These are phyloP conservation scores for Drosophila melanica DNA, from an alignment of 1,140 invertebrate species.

Conservation along the genomic window DNA sequence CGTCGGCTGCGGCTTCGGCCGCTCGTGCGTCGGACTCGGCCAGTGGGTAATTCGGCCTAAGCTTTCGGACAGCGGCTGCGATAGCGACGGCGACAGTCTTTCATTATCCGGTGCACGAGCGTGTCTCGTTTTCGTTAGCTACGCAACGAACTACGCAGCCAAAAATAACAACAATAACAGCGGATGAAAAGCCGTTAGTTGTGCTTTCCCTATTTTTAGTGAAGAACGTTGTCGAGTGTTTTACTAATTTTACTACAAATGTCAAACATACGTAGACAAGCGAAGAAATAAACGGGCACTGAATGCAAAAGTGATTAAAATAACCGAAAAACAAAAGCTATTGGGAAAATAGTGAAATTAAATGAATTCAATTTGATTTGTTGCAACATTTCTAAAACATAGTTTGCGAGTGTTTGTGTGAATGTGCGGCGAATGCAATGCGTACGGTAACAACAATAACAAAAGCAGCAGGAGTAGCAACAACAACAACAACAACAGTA, in stretches of 20 bases:
- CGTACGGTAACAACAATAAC: constrained; percentile 8
- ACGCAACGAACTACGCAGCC: constrained; percentile 42
- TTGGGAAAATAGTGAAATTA: neutral
- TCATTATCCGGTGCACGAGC: constrained; percentile 73
- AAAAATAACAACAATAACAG: constrained; percentile 36
- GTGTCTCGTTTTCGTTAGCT: constrained; percentile 63
- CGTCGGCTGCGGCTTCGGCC: constrained; percentile 16
- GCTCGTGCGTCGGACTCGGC: constrained; percentile 18
- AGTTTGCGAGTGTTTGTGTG: neutral
- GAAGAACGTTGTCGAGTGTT: constrained; percentile 41
- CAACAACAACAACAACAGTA: constrained; percentile 30
- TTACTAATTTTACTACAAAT: constrained; percentile 47
- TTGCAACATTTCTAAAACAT: constrained; percentile 1
- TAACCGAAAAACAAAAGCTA: neutral
- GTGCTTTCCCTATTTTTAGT: constrained; percentile 40
- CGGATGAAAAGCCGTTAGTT: constrained; percentile 37
- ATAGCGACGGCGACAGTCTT: constrained; percentile 57
- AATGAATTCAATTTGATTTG: constrained; percentile 12
- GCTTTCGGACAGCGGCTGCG: constrained; percentile 31
- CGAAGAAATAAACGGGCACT: constrained; percentile 1
- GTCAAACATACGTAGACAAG: constrained; percentile 5
- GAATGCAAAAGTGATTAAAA: constrained; percentile 1
- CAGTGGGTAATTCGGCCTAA: constrained; percentile 61
- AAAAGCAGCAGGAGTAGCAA: neutral
- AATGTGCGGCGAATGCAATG: constrained; percentile 9